Evolutionary conservation across 2,113 vertebrate genomes (phyloP).

Genomic region (Brevimyrus niger): DNA sequence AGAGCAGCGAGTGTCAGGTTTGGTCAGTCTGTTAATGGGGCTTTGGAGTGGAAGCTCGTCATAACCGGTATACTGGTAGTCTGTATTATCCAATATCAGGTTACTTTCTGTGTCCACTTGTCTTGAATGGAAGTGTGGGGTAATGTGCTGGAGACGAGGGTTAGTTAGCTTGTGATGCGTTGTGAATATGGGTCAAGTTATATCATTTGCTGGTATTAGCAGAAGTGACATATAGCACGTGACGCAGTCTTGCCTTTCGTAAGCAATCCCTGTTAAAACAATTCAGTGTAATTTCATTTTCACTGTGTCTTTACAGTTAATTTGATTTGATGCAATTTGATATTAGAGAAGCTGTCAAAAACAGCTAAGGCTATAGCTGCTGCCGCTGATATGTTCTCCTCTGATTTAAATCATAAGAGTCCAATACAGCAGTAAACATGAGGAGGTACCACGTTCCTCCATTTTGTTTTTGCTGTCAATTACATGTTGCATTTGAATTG

Average conservation of each 20-base stretch:
- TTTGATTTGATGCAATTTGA: background rate
- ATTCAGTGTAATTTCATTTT: background rate
- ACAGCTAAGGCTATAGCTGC: background rate
- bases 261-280: background rate
- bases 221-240: background rate
- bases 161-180: background rate
- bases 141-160: background rate
- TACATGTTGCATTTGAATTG: background rate
- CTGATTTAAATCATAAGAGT: background rate
- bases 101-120: background rate
- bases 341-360: background rate
- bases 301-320: background rate
- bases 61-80: background rate
- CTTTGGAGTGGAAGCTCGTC: background rate
- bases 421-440: background rate
- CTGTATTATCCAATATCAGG: background rate
- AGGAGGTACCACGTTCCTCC: background rate
- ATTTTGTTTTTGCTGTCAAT: slow-evolving; percentile 16
- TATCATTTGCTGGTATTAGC: background rate
- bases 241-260: background rate
- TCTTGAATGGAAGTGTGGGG: background rate
- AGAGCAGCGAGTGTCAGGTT: background rate
- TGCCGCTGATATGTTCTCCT: background rate
- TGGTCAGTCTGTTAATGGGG: background rate
- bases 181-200: background rate